Evolutionary conservation across 2,888 invertebrate genomes (phyloP), one percentile per base, ranked within the genome.

Genomic region (Melanostoma mellinum): DNA sequence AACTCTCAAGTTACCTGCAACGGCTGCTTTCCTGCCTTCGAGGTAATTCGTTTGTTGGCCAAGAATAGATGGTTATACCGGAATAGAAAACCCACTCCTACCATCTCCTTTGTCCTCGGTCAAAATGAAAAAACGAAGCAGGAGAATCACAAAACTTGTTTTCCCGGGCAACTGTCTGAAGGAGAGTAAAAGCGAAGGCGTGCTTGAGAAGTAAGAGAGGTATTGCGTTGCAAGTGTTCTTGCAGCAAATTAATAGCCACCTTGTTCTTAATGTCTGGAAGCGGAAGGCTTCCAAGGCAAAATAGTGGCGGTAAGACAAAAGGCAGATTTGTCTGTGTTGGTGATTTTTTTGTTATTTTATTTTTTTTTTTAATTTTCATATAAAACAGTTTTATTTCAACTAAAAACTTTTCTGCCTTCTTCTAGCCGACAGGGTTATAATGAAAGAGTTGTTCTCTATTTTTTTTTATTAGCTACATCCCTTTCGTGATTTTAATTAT

Each of bases 201-300:
- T 42, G 36, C 60, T 48, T 38, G 40, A 69, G 74, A 61, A 42
- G 74, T n/a, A 58, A 69, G 69, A 74, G 69, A 46, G 74, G 63
- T 50, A 60, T 58, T 71, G 48, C 48, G 67, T 68, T 76, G 77
- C 77, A 77, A 82, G 77, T 82, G 77, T 82, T 82, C 81, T 82
- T 77, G 81, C 81, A 63, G 77, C 77, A 82, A 82, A 82, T 82
- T 82, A 82, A 82, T 82, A 82, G 81, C 77, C 81, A 82, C 81
- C 81, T 82, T 69, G 68, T 77, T 82, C 68, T 77, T 63, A 68
- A 82, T 77, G 77, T 73, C 63, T 67, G 48, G 63, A 42, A 81
- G 60, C 35, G 67, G 56, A 38, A 50, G 77, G 20, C 35, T 33
- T 60, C 55, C 32, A 55, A 56, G 55, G 9, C 50, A 52, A 75